Conservation (phyloP, 2,888 invertebrate genomes). For the Dinocampus coccinellae region DNA sequence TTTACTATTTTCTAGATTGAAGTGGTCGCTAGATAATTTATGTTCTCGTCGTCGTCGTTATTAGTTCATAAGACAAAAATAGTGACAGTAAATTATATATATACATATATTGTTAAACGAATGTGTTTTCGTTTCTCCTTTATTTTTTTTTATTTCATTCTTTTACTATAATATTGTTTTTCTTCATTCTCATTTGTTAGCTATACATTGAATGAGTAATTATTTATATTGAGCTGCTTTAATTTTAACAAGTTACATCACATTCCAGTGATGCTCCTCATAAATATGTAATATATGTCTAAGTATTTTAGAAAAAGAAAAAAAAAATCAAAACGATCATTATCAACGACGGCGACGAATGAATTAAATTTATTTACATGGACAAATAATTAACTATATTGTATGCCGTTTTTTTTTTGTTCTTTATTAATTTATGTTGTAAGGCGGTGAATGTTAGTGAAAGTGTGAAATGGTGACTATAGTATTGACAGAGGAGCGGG, state of each 20-base stretch:
- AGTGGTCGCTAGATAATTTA: constrained; percentile 28
- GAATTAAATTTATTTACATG: constrained; percentile 1
- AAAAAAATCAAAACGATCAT: background rate
- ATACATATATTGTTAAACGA: background rate
- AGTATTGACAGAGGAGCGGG: no score
- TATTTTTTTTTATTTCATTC: no score
- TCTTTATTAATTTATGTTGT: constrained; percentile 17
- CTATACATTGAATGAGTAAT: background rate
- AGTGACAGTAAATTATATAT: background rate
- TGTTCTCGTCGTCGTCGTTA: constrained; percentile 41
- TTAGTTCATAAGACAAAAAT: background rate
- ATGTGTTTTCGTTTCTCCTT: background rate
- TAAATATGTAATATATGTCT: background rate
- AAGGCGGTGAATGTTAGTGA: background rate
- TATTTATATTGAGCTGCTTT: background rate
- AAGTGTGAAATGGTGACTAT: no score
- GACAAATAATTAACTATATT: background rate
- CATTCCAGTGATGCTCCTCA: background rate
- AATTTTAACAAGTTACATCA: background rate
- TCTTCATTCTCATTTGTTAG: background rate
- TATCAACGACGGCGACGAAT: background rate
- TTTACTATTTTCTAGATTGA: constrained; percentile 31
- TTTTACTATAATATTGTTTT: no score
- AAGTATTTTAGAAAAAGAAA: no score
- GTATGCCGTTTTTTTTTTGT: background rate